These are phyloP conservation scores for Nasonia vitripennis DNA, from an alignment of 1,140 invertebrate genomes.

Conservation along the genomic window DNA sequence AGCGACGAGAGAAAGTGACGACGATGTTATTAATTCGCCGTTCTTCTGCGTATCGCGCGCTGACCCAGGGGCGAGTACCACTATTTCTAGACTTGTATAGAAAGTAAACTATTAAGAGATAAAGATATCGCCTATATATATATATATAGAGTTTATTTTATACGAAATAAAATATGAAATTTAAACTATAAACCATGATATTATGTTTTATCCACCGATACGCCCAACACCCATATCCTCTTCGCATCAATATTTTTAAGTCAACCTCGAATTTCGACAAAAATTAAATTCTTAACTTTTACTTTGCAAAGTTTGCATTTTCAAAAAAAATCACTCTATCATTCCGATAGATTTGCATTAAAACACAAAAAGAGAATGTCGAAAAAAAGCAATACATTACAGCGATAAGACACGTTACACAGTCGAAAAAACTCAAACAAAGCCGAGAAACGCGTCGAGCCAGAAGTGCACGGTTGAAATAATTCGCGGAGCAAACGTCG, in stretches of 20 bases:
- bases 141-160: conserved; percentile 71
- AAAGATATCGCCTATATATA: conserved; percentile 61
- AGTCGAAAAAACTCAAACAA: not conserved
- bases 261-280: no score
- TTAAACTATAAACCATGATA: conserved; percentile 47
- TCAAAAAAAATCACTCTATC: no score
- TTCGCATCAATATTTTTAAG: no score
- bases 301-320: no score
- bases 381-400: no score
- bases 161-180: conserved; percentile 70
- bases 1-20: conserved; percentile 20
- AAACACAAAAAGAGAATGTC: no score
- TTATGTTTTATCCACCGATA: not conserved
- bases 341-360: no score
- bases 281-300: no score
- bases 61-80: conserved; percentile 63
- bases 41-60: conserved; percentile 6
- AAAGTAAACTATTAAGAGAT: conserved; percentile 66
- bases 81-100: conserved; percentile 67
- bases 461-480: not conserved
- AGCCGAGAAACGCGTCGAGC: not conserved
- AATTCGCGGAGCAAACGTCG: conserved; percentile 23
- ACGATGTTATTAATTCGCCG: conserved; percentile 3
- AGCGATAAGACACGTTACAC: not conserved
- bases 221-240: no score